Percentiles rank a stretch among this genome's conserved stretches.
phyloP scores from a whole-genome alignment of 2,888 invertebrate genomes.

The Ischnus inquisitorius region DNA sequence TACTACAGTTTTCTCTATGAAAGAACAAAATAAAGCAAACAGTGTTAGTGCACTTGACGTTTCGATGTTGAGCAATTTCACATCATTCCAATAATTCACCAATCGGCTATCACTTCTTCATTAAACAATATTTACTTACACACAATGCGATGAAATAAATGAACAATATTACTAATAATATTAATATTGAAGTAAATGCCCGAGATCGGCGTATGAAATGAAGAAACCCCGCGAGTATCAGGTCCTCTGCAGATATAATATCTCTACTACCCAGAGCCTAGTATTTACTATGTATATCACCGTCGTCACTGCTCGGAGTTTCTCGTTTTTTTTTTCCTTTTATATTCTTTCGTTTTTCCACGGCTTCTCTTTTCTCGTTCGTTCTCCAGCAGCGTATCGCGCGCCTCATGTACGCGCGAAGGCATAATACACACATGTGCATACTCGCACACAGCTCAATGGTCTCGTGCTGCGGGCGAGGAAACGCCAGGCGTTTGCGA shows the following conservation, averaged over 20 bases:
- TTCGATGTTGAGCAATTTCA: too few relatives aligned
- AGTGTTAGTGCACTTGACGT: too few relatives aligned
- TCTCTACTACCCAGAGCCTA: not conserved
- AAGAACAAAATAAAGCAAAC: too few relatives aligned
- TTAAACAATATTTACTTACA: too few relatives aligned
- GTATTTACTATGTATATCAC: slow-evolving; percentile 24
- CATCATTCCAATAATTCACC: too few relatives aligned
- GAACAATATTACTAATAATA: not conserved
- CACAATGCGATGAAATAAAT: not conserved
- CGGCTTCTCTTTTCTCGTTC: slow-evolving; percentile 26
- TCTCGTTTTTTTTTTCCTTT: slow-evolving; percentile 5
- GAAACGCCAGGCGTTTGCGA: slow-evolving; percentile 32
- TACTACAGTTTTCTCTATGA: too few relatives aligned
- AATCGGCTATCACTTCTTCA: too few relatives aligned
- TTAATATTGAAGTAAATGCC: not conserved
- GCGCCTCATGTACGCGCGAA: not conserved
- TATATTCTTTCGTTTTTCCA: slow-evolving; percentile 27
- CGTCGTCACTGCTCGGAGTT: slow-evolving; percentile 32
- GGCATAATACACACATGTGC: not conserved
- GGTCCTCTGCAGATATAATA: not conserved
- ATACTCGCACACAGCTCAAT: not conserved
- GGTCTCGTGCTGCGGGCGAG: slow-evolving; percentile 10
- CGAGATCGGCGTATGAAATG: not conserved
- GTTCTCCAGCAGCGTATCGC: slow-evolving; percentile 3
- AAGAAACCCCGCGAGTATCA: not conserved